Base-by-base conservation (phyloP, 2,888 invertebrate genomes). In the Eupeodes luniger region DNA sequence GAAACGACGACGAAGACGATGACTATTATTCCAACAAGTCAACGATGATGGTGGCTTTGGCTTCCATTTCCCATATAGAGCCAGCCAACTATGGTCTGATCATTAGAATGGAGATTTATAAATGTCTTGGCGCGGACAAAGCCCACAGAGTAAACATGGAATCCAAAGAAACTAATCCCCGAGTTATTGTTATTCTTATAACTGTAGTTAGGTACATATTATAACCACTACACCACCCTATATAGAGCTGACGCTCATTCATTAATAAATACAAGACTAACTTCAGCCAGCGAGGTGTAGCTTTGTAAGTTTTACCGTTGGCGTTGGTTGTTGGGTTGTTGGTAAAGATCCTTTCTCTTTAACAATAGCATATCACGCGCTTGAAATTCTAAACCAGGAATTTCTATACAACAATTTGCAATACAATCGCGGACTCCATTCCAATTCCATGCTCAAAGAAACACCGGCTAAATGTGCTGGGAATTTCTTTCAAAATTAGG, bases 21-120 rank as follows among this genome's bases (percentile, higher is more conserved):
- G 59, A 36, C 16, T 40, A 55, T 16, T 34, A 16, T 51, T 16
- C 7, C 36, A 12, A 51, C 27, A 12, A 62, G 61, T 19, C 70
- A 49, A 59, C 72, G 55, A 72, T 72, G 34, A 11, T 19, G 53
- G 44, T 70, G 59, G 72, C 59, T 72, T 40, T 70, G 59, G 72
- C 59, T 72, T 40, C 72, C 44, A 72, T 59, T 70, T 55, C 70
- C 70, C 70, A 70, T 70, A 55, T 16, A 57, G 57, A 72, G 10
- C 34, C 57, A 59, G 47, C 59, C 47, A 59, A 72, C 70, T 70
- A 57, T 51, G 57, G 55, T 47, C 57, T 34, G 86, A 86, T 82
- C 82, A 79, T 82, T 82, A 75, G 82, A 78, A 81, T 69, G 78
- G 67, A 74, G 69, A 86, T 86, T 85, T 85, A 77, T 85, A 79